A percentile compares a stretch with the other conserved stretches of the same genome.
phyloP scores from a whole-genome alignment of 2,113 vertebrate species.

The Zapornia atra region DNA sequence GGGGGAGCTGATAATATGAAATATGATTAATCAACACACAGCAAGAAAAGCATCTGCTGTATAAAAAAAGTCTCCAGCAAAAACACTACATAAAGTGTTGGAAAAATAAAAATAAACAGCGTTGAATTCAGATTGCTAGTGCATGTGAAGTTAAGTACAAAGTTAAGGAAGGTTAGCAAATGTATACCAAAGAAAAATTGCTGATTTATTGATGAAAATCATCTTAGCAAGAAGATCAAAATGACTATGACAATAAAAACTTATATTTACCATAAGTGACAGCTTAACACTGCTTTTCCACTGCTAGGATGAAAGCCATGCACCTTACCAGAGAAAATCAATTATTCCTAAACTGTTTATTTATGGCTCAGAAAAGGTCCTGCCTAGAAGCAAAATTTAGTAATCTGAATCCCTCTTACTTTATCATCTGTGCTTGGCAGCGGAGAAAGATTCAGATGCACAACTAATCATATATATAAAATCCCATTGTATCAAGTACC shows the following conservation, averaged over 20 bases:
- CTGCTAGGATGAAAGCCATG: background rate
- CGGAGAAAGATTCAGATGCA: background rate
- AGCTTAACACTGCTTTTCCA: background rate
- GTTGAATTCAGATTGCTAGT: background rate
- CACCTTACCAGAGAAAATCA: slow-evolving; percentile 14
- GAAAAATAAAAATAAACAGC: slow-evolving; percentile 1
- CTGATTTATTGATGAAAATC: background rate
- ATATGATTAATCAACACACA: slow-evolving; percentile 18
- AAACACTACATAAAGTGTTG: background rate
- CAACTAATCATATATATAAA: background rate
- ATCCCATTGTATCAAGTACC: background rate
- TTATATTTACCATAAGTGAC: background rate
- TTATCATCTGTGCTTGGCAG: background rate
- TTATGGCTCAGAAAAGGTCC: background rate
- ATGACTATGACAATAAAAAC: background rate
- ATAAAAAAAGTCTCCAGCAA: background rate
- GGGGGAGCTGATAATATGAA: background rate
- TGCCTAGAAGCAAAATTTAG: background rate
- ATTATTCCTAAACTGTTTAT: background rate
- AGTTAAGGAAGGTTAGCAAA: background rate
- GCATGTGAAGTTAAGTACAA: background rate
- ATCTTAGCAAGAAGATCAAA: background rate
- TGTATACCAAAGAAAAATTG: background rate
- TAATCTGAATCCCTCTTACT: background rate
- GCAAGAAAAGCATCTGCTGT: background rate